These are phyloP conservation scores for human DNA, from an alignment of 2,113 vertebrate genomes.

Conservation along the genomic window DNA sequence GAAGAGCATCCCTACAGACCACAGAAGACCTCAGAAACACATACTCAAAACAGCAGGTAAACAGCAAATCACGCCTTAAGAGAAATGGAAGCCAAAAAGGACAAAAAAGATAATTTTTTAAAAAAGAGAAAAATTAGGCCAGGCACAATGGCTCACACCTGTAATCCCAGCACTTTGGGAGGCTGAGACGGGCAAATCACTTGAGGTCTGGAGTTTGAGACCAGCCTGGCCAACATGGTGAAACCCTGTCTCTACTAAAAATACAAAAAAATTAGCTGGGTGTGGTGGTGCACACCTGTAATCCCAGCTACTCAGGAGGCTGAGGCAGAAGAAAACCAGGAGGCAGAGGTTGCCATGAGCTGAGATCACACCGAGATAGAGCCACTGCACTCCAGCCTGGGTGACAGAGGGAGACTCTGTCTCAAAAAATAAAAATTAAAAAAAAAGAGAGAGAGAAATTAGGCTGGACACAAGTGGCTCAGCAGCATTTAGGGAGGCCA, in stretches of 20 bases:
- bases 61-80: not conserved
- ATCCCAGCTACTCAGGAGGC: not conserved
- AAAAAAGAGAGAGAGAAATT: not conserved
- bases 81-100: not conserved
- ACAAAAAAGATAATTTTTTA: not conserved
- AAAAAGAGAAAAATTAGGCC: not conserved
- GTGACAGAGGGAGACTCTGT: not conserved
- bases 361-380: not conserved
- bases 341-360: not conserved
- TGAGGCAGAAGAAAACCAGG: not conserved
- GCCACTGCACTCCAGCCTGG: not conserved
- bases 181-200: not conserved
- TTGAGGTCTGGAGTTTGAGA: not conserved
- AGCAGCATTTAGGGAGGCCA: not conserved
- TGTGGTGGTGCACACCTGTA: not conserved
- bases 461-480: too few relatives aligned
- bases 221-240: not conserved
- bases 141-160: not conserved
- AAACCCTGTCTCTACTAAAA: not conserved
- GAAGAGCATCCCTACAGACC: fast-evolving
- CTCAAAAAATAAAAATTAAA: not conserved
- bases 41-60: not conserved
- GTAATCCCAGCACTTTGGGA: not conserved
- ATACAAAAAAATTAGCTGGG: not conserved
- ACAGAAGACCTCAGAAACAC: not conserved